Evolutionary conservation across 2,797 vertebrate genomes (phyloP).

Genomic region (Pelochelys cantorii): DNA sequence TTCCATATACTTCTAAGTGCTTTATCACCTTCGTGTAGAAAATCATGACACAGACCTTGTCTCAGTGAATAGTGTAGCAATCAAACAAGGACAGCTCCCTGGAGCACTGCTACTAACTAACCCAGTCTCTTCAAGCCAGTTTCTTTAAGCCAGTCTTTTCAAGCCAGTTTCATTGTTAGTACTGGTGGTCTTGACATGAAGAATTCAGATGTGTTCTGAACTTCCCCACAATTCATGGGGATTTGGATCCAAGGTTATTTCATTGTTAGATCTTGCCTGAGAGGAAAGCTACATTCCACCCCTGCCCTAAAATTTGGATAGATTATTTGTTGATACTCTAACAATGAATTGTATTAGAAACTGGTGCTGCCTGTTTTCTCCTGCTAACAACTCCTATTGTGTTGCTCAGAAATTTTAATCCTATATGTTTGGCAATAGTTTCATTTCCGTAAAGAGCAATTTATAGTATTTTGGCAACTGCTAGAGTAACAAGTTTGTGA

Average conservation of each 20-base stretch:
- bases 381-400: accelerated
- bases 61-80: constrained; percentile 1
- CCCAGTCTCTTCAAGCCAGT: background rate
- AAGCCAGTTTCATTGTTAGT: constrained; percentile 2
- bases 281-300: constrained; percentile 40
- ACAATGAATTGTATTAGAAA: constrained; percentile 1
- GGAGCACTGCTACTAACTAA: background rate
- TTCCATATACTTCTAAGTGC: background rate
- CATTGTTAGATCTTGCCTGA: constrained; percentile 18
- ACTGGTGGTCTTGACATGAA: background rate
- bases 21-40: constrained; percentile 63
- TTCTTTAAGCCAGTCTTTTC: background rate
- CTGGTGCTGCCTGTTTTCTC: background rate
- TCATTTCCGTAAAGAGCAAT: background rate
- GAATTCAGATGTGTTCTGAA: constrained; percentile 23
- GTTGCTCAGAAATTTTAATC: accelerated
- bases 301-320: background rate
- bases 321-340: background rate
- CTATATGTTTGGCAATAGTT: accelerated
- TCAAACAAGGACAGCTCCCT: constrained; percentile 61
- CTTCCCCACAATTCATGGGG: background rate
- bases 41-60: constrained; percentile 15
- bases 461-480: accelerated
- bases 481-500: background rate
- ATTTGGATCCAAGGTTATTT: constrained; percentile 40